Conservation (phyloP, 2,797 vertebrate species). For the Ptychadena robeensis region DNA sequence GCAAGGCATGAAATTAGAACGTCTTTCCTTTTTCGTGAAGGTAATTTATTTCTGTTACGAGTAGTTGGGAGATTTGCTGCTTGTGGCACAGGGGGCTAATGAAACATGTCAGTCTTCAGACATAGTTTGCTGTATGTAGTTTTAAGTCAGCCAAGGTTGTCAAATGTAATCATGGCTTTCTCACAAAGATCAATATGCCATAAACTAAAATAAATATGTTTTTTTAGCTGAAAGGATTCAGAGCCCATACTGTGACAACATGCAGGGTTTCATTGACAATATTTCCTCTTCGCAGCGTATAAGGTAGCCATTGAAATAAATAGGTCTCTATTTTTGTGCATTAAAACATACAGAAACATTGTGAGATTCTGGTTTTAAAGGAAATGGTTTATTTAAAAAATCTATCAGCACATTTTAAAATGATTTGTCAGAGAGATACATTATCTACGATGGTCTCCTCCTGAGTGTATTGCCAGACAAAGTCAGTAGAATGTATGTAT, state of each 20-base stretch:
- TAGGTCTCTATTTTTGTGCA: not conserved
- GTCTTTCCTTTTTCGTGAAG: not conserved
- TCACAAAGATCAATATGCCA: conserved; percentile 23
- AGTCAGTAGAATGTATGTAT: too few species aligned
- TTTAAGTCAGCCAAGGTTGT: conserved; percentile 12
- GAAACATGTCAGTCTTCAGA: conserved; percentile 12
- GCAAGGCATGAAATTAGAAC: not conserved
- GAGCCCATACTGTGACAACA: conserved; percentile 6
- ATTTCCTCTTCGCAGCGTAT: too few species aligned
- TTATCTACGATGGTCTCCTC: too few species aligned
- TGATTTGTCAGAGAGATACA: too few species aligned
- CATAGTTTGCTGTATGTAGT: conserved; percentile 10
- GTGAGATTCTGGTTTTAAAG: too few species aligned
- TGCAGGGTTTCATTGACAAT: not conserved
- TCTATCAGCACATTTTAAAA: too few species aligned
- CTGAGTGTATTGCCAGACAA: too few species aligned
- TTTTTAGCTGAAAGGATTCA: conserved; percentile 20
- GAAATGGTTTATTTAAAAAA: too few species aligned
- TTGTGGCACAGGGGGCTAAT: conserved; percentile 15
- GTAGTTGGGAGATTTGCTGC: not conserved
- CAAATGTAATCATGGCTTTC: conserved; percentile 26
- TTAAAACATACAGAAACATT: not conserved
- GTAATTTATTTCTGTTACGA: not conserved
- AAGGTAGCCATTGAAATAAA: not conserved
- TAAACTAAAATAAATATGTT: conserved; percentile 16